A percentile compares a stretch with the other conserved stretches of the same genome.
Conservation (phyloP, 2,888 invertebrate species). For the Lasioglossum malachurum region DNA sequence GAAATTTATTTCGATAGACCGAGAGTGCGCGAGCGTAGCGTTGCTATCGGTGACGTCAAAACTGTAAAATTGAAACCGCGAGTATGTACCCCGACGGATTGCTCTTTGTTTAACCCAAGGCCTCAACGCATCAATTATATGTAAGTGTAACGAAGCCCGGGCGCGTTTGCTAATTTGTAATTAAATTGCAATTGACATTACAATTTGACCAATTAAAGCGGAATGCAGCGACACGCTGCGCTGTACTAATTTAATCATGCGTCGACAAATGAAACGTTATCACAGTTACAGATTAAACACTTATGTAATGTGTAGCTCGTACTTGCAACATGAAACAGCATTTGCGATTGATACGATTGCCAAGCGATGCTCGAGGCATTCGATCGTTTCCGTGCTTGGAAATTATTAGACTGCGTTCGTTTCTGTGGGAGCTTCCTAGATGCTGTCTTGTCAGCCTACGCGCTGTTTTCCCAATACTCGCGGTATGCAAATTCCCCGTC, state of each 20-base stretch:
- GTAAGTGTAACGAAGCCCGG: not conserved
- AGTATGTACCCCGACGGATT: not conserved
- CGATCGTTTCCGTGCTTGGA: not conserved
- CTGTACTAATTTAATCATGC: not conserved
- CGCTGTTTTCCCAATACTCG: not conserved
- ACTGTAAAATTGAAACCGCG: not conserved
- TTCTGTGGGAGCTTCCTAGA: not conserved
- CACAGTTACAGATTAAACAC: not conserved
- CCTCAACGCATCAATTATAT: not conserved
- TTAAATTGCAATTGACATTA: not conserved
- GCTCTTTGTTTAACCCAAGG: not conserved
- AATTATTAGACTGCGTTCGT: not conserved
- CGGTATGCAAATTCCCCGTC: conserved; percentile 20
- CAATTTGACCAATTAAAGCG: not conserved
- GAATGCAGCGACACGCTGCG: not conserved
- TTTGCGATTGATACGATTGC: not conserved
- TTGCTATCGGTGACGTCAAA: not conserved
- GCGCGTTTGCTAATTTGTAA: not conserved
- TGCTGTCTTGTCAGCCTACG: not conserved
- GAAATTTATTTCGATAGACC: conserved; percentile 28
- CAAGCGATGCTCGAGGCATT: not conserved
- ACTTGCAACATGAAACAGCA: not conserved
- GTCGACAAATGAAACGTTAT: not conserved
- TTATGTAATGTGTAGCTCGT: not conserved
- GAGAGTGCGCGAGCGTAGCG: not conserved